These are phyloP conservation scores for Subanguina moxae DNA, from an alignment of 1,140 invertebrate species.

Conservation along the genomic window DNA sequence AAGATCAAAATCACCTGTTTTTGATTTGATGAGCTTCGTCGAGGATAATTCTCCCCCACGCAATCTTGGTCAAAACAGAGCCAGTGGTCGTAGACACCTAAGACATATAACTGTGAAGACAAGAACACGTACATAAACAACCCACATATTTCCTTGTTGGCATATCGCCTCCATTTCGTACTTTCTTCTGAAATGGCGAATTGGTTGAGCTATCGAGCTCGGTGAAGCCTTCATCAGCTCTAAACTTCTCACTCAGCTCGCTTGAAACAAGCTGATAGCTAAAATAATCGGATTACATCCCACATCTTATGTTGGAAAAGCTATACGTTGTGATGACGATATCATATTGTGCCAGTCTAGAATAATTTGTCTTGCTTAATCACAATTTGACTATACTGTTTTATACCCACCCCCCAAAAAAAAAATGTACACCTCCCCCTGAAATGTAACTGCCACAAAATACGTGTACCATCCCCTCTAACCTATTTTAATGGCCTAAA, in stretches of 20 bases:
- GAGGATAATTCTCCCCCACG: conserved; percentile 79
- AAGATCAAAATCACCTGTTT: conserved; percentile 70
- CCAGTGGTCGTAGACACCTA: conserved; percentile 19
- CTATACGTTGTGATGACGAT: not conserved
- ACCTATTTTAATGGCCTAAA: too few species aligned
- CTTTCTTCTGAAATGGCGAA: conserved; percentile 37
- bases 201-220: not conserved
- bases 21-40: conserved; percentile 88
- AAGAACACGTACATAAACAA: not conserved
- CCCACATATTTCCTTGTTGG: not conserved
- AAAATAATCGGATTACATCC: not conserved
- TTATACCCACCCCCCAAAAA: too few species aligned
- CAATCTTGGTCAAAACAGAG: conserved; percentile 65
- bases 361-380: too few species aligned
- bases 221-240: conserved; percentile 12
- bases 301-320: not conserved
- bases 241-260: conserved; percentile 60
- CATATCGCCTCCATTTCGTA: conserved; percentile 47
- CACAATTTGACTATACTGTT: too few species aligned
- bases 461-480: too few species aligned
- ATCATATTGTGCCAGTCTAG: conserved; percentile 6
- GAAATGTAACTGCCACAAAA: too few species aligned
- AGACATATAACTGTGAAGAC: not conserved
- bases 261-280: conserved; percentile 63
- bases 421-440: too few species aligned